Evolutionary conservation across 2,888 invertebrate species (phyloP).

Genomic region (Hirtodrosophila alboralis): DNA sequence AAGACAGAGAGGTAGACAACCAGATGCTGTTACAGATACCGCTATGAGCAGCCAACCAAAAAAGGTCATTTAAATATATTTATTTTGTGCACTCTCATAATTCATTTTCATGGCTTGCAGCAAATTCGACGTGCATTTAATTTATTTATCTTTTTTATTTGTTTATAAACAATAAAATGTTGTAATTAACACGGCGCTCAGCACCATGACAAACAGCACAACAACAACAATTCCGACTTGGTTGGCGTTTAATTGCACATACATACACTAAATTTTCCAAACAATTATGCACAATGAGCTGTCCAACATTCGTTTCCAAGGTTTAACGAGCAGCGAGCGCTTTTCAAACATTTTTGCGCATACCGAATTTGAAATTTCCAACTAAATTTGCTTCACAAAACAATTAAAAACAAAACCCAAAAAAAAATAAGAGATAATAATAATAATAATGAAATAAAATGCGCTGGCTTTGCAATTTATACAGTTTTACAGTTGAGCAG

Average conservation of each 20-base stretch:
- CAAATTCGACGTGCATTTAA: constrained; percentile 46
- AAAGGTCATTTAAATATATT: constrained; percentile 37
- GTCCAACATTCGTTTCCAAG: constrained; percentile 51
- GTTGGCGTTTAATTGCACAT: constrained; percentile 41
- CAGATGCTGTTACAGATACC: constrained; percentile 13
- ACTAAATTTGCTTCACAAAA: constrained; percentile 19
- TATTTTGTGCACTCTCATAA: constrained; percentile 33
- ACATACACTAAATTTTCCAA: constrained; percentile 44
- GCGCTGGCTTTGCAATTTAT: constrained; percentile 58
- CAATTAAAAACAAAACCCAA: too few relatives aligned
- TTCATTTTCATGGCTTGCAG: constrained; percentile 35
- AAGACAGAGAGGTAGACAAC: neutral
- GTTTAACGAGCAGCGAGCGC: constrained; percentile 18
- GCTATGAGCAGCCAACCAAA: constrained; percentile 5
- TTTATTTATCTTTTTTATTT: constrained; percentile 47
- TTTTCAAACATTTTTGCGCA: constrained; percentile 13
- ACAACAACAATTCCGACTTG: constrained; percentile 4
- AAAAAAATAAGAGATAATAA: too few relatives aligned
- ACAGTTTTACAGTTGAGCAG: constrained; percentile 58
- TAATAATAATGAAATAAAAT: too few relatives aligned
- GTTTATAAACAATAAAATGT: constrained; percentile 52
- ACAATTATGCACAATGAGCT: constrained; percentile 51
- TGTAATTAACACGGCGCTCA: constrained; percentile 50
- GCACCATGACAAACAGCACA: constrained; percentile 33
- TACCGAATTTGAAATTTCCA: constrained; percentile 4